Evolutionary conservation across 2,113 vertebrate genomes (phyloP).

Genomic region (Strigops habroptila): DNA sequence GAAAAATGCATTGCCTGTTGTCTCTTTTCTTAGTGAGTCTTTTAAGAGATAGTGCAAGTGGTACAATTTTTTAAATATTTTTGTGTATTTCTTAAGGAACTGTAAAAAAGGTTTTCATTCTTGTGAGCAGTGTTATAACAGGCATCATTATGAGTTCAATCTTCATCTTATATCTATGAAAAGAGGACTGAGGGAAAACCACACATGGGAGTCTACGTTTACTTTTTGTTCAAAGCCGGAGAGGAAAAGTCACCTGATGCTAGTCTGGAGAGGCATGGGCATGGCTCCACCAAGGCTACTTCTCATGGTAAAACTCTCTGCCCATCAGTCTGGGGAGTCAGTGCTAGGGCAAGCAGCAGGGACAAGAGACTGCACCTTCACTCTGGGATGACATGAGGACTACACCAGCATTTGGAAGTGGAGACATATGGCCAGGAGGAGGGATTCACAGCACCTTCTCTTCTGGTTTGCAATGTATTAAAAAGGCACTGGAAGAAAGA

Average conservation of each 20-base stretch:
- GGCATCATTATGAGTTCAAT: not conserved
- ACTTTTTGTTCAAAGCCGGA: not conserved
- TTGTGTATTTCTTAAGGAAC: not conserved
- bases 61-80: not conserved
- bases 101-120: not conserved
- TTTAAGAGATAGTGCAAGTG: fast-evolving
- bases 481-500: not conserved
- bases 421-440: not conserved
- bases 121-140: not conserved
- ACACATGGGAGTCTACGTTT: not conserved
- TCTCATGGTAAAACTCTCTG: not conserved
- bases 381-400: fast-evolving
- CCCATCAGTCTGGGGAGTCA: not conserved
- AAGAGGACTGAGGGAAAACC: not conserved
- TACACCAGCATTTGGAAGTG: fast-evolving
- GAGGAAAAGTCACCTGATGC: not conserved
- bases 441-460: not conserved
- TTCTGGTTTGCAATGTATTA: not conserved
- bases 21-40: not conserved
- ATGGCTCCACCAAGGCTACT: not conserved
- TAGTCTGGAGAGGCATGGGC: not conserved
- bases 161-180: not conserved
- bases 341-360: not conserved
- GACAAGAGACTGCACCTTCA: not conserved
- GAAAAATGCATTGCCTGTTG: not conserved